Percentiles rank a stretch among this genome's conserved stretches.
Evolutionary conservation across 2,888 invertebrate species (phyloP).

Genomic region (Aleiodes alternator): DNA sequence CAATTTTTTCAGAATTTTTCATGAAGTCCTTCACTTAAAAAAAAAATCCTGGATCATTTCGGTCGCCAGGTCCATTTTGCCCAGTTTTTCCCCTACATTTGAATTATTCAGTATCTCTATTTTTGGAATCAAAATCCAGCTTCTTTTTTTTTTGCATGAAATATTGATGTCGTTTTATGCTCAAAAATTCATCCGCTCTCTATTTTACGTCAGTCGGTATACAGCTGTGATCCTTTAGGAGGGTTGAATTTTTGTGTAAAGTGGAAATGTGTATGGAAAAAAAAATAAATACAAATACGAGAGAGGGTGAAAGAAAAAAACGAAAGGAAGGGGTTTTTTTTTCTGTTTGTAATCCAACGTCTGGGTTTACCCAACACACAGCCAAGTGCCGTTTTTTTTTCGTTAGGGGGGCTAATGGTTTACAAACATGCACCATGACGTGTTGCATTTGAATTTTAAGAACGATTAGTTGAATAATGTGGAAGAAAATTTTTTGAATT

Average conservation of each 20-base stretch:
- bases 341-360: conserved; percentile 42
- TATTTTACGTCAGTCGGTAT: conserved; percentile 40
- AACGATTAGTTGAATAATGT: background rate
- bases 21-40: no score
- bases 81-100: background rate
- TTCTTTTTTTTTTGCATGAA: conserved; percentile 49
- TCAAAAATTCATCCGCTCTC: conserved; percentile 57
- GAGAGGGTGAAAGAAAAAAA: conserved; percentile 39
- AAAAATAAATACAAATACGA: conserved; percentile 21
- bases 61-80: no score
- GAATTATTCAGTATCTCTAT: background rate
- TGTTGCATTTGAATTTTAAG: conserved; percentile 1
- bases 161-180: conserved; percentile 58
- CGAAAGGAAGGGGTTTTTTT: conserved; percentile 8
- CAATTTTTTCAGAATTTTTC: no score
- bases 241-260: conserved; percentile 5
- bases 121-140: background rate
- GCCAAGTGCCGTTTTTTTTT: conserved; percentile 38
- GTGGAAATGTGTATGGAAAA: conserved; percentile 41
- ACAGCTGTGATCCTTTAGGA: conserved; percentile 18
- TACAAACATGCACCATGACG: conserved; percentile 61
- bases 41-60: no score
- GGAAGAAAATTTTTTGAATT: conserved; percentile 15
- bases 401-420: conserved; percentile 62
- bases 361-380: conserved; percentile 46